Conservation (phyloP, 1,140 invertebrate species). For the Zaprionus vittiger region DNA sequence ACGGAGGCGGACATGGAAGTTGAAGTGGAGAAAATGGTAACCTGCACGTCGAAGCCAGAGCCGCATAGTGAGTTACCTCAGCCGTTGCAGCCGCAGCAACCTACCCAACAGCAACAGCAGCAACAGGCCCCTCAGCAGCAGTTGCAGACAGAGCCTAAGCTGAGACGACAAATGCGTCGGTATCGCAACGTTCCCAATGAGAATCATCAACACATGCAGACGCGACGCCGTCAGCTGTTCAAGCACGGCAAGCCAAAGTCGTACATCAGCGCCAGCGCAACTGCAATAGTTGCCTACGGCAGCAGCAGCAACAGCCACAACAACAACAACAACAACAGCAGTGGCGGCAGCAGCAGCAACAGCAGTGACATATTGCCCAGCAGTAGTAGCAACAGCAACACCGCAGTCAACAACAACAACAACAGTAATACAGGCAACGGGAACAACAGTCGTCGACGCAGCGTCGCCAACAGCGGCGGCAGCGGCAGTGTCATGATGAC, state of each 20-base stretch:
- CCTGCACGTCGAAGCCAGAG: not conserved
- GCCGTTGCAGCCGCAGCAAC: too few species aligned
- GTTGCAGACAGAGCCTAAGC: not conserved
- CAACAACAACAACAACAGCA: not conserved
- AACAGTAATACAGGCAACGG: not conserved
- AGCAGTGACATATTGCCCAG: not conserved
- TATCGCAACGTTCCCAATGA: slow-evolving; percentile 80
- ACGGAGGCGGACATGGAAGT: not conserved
- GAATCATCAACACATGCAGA: slow-evolving; percentile 73
- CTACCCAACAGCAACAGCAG: not conserved
- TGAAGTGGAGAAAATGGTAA: not conserved
- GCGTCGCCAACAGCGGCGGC: slow-evolving; percentile 8
- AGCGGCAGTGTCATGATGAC: slow-evolving; percentile 54
- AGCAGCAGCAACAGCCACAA: slow-evolving; percentile 7
- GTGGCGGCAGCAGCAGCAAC: not conserved
- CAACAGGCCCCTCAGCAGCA: not conserved
- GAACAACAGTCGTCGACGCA: slow-evolving; percentile 16
- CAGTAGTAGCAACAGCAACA: slow-evolving; percentile 7
- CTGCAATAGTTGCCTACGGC: slow-evolving; percentile 54
- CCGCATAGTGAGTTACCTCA: not conserved
- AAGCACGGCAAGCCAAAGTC: slow-evolving; percentile 57
- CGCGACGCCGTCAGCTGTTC: slow-evolving; percentile 62
- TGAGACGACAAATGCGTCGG: slow-evolving; percentile 57
- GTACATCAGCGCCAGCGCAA: slow-evolving; percentile 42
- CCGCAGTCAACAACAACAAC: slow-evolving; percentile 6